Base-by-base conservation (phyloP, 2,888 invertebrate species). In the Petrophora chlorosata region DNA sequence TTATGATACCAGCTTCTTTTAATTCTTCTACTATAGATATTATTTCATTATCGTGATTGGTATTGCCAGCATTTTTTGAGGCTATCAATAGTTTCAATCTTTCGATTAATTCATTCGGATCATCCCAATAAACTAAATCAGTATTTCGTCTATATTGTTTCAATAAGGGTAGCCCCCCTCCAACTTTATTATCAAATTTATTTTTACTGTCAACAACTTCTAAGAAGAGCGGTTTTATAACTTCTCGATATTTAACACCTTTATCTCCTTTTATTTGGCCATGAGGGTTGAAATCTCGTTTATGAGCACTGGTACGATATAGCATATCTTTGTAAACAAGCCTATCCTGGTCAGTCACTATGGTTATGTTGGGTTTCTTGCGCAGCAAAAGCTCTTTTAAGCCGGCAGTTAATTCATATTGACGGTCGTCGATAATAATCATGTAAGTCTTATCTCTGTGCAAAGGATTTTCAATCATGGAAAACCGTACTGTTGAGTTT, bases 81-180 rank as follows among this genome's bases (percentile, higher is more conserved):
- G 62, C 58, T 0, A 62, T 42, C 23, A 61, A 41, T 25, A 56
- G 12, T 53, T 55, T 58, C 8, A 65, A 34, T 26, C 59, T 43
- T 16, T 63, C 59, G 28, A 62, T 25, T 25, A 61, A 32, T 40
- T 63, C 61, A 52, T 59, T 65, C 0, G 57, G 61, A 44, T 62
- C 51, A 42, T 59, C 53, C 61, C 64, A 65, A 33, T 65, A 65
- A 25, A 65, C 33, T 3, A 45, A 60, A 47, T 61, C 59, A 54
- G 53, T 53, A 14, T 35, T 23, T 14, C 5, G 3, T 23, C 13
- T 35, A n/a, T 14, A 35, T 4, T 14, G 12, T n/a, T 23, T 13
- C 5, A 35, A 23, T 13, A 5, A 1, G 1, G 19, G 22, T 13
- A 35, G n/a, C 1, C 12, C 9, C 13, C 35, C 9, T 4, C 35